These are phyloP conservation scores for Sphyrna mokarran DNA, from an alignment of 2,113 vertebrate species.

Conservation along the genomic window DNA sequence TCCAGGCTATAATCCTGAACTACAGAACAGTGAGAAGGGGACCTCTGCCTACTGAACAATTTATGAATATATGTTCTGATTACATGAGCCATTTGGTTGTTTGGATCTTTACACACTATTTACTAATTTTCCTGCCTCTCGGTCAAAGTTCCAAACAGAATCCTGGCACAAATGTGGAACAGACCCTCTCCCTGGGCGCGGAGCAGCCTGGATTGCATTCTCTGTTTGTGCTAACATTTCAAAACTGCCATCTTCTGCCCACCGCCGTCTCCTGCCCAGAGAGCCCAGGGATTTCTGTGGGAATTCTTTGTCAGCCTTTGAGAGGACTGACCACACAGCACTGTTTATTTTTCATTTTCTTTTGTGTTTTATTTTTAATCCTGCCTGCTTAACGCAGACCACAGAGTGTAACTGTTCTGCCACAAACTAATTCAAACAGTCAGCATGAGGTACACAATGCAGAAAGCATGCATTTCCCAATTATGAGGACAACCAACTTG, in stretches of 20 bases:
- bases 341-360: slow-evolving; percentile 29
- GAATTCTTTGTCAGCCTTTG: slow-evolving; percentile 11
- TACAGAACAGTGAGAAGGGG: neutral
- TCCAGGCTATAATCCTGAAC: neutral
- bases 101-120: slow-evolving; percentile 22
- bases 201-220: neutral
- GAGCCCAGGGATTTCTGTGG: neutral
- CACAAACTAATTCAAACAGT: slow-evolving; percentile 32
- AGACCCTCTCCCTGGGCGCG: neutral
- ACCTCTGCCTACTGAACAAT: neutral
- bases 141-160: neutral
- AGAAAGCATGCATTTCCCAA: neutral
- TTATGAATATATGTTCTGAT: slow-evolving; percentile 13
- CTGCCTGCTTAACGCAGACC: neutral
- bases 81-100: slow-evolving; percentile 13
- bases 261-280: neutral
- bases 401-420: slow-evolving; percentile 8
- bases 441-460: neutral
- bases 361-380: slow-evolving; percentile 32
- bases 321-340: slow-evolving; percentile 28
- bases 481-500: neutral
- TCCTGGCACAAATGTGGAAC: neutral
- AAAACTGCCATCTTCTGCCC: slow-evolving; percentile 27
- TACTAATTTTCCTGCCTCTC: slow-evolving; percentile 9
- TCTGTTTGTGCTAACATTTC: slow-evolving; percentile 35